These are phyloP conservation scores for Fringilla coelebs DNA, from an alignment of 2,797 vertebrate genomes.

Conservation along the genomic window DNA sequence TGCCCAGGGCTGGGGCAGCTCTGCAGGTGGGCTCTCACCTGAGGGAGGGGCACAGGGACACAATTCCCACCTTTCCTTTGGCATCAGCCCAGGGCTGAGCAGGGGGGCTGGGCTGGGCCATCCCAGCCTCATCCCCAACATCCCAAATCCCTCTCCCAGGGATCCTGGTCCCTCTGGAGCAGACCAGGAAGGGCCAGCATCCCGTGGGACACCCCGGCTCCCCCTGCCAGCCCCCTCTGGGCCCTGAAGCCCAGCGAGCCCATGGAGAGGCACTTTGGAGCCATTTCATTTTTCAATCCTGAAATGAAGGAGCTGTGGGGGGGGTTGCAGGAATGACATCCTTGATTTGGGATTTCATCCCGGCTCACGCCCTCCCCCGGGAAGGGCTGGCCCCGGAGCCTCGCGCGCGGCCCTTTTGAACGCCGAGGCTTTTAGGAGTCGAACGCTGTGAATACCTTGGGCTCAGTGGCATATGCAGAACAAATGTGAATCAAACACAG, in stretches of 20 bases:
- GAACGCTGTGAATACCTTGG: constrained; percentile 57
- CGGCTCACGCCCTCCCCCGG: background rate
- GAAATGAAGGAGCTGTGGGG: background rate
- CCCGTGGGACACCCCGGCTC: background rate
- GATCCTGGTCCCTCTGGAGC: background rate
- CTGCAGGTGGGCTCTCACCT: too few relatives aligned
- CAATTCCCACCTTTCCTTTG: background rate
- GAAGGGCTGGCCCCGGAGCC: background rate
- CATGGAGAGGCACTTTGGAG: background rate
- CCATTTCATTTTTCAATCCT: background rate
- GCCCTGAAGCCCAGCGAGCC: background rate
- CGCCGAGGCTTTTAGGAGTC: constrained; percentile 8
- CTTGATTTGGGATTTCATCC: background rate
- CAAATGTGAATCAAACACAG: constrained; percentile 74
- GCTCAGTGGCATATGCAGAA: constrained; percentile 73
- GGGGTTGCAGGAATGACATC: background rate
- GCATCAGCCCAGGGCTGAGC: background rate
- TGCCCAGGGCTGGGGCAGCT: too few relatives aligned
- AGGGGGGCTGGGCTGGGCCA: fast-evolving
- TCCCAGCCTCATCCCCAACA: background rate
- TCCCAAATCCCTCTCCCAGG: background rate
- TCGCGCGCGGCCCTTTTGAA: constrained; percentile 20
- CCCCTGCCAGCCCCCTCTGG: fast-evolving
- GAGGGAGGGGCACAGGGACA: background rate
- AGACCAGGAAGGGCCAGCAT: too few relatives aligned